Base-by-base conservation (phyloP, 2,888 invertebrate species). In the Agrenia bidenticulata region DNA sequence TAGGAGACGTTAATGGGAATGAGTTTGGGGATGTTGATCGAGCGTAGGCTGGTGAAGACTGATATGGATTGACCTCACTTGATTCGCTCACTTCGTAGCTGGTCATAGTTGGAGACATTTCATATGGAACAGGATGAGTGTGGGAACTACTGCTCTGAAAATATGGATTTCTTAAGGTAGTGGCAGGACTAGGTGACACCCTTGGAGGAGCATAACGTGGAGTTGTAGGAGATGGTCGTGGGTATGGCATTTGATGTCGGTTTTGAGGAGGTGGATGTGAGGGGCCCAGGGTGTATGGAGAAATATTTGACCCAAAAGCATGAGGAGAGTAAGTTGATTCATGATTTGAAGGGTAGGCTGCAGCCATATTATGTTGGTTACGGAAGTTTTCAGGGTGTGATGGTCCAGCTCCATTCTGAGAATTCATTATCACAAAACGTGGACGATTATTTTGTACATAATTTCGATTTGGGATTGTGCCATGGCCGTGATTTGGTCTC, bases 381-480 rank as follows among this genome's bases (percentile, higher is more conserved):
- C 19, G 57, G 13, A 23, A 32, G 23, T 2, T 5, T 15, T 55
- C 2, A 17, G 42, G 13, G 15, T n/a, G 62, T 37, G 54, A 53
- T 27, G 41, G 56, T 2, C 55, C 62, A 27, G 55, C 32, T 32
- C 67, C 63, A 23, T 64, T 63, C 42, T 64, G 63, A 56, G 61
- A 56, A 49, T 67, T 64, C 39, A 67, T 42, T 51, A 63, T 42
- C 21, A 53, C 45, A 57, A 55, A 63, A 42, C 51, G 66, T 19
- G 58, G 62, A 13, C 55, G 58, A 54, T 62, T 62, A 41, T 66
- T 58, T 49, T 19, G 45, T 17, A 49, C 24, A 51, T 45, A 67
- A 61, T 56, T 61, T 37, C 37, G 50, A 42, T 50, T 63, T 51
- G 64, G 55, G 32, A 15, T 17, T n/a, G 19, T 9, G 41, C 49